Evolutionary conservation across 2,113 vertebrate genomes (phyloP).

Genomic region (Nothoprocta pentlandii): DNA sequence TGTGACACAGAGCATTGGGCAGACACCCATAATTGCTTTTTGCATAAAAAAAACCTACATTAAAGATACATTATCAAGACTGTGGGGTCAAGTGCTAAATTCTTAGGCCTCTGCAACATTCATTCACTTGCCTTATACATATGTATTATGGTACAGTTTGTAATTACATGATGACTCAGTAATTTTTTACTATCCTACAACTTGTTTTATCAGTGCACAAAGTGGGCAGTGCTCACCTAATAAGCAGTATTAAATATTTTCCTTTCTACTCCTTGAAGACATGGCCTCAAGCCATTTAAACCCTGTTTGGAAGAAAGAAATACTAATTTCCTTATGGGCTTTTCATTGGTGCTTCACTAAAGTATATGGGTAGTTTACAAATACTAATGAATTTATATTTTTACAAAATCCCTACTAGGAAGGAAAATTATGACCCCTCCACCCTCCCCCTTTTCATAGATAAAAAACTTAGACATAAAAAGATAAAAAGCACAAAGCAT

Average conservation of each 20-base stretch:
- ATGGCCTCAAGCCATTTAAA: slow-evolving; percentile 1
- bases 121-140: neutral
- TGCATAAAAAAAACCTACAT: neutral
- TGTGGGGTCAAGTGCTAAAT: slow-evolving; percentile 1
- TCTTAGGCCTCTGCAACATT: neutral
- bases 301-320: neutral
- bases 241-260: slow-evolving; percentile 45
- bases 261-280: slow-evolving; percentile 26
- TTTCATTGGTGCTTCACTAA: neutral
- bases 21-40: neutral
- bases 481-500: neutral
- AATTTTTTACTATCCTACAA: slow-evolving; percentile 20
- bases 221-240: slow-evolving; percentile 23
- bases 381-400: neutral
- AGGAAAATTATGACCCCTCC: neutral
- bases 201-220: neutral
- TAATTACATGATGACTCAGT: slow-evolving; percentile 11
- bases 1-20: neutral
- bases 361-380: neutral
- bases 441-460: neutral
- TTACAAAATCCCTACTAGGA: neutral
- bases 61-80: neutral
- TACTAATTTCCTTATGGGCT: neutral
- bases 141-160: neutral
- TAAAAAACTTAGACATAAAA: neutral